Base-by-base conservation (phyloP, 1,140 invertebrate genomes). In the Gryllus bimaculatus region DNA sequence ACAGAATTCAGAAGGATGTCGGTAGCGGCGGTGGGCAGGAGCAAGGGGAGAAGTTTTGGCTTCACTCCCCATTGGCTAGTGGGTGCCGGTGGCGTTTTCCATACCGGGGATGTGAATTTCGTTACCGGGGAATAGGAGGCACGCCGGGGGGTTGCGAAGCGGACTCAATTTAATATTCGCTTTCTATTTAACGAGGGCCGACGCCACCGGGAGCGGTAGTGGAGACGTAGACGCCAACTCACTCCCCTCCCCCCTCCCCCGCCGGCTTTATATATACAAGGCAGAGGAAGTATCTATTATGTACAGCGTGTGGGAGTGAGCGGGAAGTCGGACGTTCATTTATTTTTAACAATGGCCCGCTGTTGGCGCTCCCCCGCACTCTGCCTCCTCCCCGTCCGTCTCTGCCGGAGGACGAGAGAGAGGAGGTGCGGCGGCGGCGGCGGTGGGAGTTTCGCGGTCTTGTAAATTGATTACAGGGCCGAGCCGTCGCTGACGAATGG, bases 181-280 rank as follows among this genome's bases (percentile, higher is more conserved):
- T 76, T 76, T 76, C 39, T 76, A 76, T 76, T 76, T 76, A 76
- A 76, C 75, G 75, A 76, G 75, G 75, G 75, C 48, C 48, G 75
- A 18, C 39, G 75, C 26, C 8, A 76, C 26, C 8, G 15, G 0
- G 39, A 47, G 13, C 39, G 8, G 8, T 26, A 8, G 39, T 21
- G 39, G 39, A 39, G 26, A 39, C 26, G 26, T 39, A 39, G 26
- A 39, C 26, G 26, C 26, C 26, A 39, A 39, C 26, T 39, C 26
- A 39, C 5, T 39, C 26, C 26, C 26, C 5, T 5, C 26, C 26
- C 26, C 26, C 26, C 26, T 39, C 26, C 26, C 26, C 5, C 8
- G 8, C 75, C 26, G 39, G 39, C 26, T 39, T 39, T 39, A 47
- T 47, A n/a, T 47, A 76, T 26, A 26, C 75, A 26, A 76, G 26